Base-by-base conservation (phyloP, 1,140 invertebrate species). In the Tetragnatha versicolor region DNA sequence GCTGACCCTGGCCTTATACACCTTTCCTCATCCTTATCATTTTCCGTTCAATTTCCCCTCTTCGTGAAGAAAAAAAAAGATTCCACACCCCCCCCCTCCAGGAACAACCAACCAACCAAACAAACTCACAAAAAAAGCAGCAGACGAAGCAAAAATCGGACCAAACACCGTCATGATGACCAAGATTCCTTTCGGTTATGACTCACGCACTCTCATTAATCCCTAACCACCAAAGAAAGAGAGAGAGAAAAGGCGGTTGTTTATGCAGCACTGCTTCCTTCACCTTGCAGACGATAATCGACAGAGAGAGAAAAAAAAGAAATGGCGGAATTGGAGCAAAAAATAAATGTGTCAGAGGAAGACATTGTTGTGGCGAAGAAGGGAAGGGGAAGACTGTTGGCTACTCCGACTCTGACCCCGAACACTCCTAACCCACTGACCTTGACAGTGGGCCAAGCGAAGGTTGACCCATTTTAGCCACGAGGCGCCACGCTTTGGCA, bases 361-460 rank as follows among this genome's bases (percentile, higher is more conserved):
- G 42, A 49, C 17, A 73, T 73, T 73, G 69, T 73, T 73, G 33
- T 27, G 22, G 53, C n/a, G 37, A 2, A 35, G 29, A 12, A 12
- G 20, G 58, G 22, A 75, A 49, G 70, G 29, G 70, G 66, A 25
- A 29, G 29, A 31, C 17, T 37, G 27, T 75, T 58, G 42, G 47
- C 45, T 75, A 17, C 70, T 25, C 29, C 42, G 45, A 65, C 39
- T n/a, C n/a, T 76, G 73, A 76, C 73, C 73, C 73, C 70, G 35
- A 73, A 61, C 70, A 76, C 61, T 76, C 42, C 73, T 76, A 65
- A 76, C 73, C 73, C 55, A 76, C 73, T 76, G 73, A 76, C 73
- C 73, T 76, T 76, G 73, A 76, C 73, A 76, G 73, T 76, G 73
- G 73, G 73, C 73, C 60, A 76, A 76, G 73, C 25, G 73, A 76